Base-by-base conservation (phyloP, 2,888 invertebrate genomes). In the Chrysopilus asiliformis region DNA sequence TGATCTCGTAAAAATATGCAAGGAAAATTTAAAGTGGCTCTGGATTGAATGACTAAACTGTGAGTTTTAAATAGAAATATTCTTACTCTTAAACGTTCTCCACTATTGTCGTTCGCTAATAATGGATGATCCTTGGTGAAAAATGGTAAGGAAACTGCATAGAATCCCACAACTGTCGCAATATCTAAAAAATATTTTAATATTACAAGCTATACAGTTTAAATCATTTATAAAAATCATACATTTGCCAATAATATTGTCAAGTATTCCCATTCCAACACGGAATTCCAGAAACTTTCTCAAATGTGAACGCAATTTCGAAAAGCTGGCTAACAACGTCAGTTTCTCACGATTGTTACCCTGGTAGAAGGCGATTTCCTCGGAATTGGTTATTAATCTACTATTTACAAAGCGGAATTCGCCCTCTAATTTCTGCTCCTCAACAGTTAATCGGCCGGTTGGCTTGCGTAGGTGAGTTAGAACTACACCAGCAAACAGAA, bases 331-430 rank as follows among this genome's bases (percentile, higher is more conserved):
- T 39, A 89, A 62, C 9, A 97, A 67, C 0, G 89, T 94, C 28
- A 82, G 66, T 57, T 87, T 85, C 58, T 97, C 97, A 12, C 91
- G 73, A 44, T 76, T 72, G 51, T 84, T 86, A 45, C 86, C 85
- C 66, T 83, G 75, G 51, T 78, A 79, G 53, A 78, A 78, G 35
- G 64, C 64, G 19, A 62, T 54, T 64, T 98, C 98, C 63, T 98
- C 97, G 1, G 94, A 86, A 62, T 97, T 94, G 0, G 94, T 93
- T 42, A 98, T 97, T 19, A 98, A 70, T 34, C 97, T 71, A 3
- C 95, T 89, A 62, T 98, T 93, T 20, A 95, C 91, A 56, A 90
- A 95, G 56, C 97, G 74, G 65, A 90, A 95, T 69, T 98, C 95
- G 36, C 97, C 98, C 67, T 98, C 98, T n/a, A 95, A 66, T 58